Percentiles rank a stretch among this genome's conserved stretches.
Evolutionary conservation across 2,797 vertebrate genomes (phyloP).

Genomic region (Fistularia commersonii): DNA sequence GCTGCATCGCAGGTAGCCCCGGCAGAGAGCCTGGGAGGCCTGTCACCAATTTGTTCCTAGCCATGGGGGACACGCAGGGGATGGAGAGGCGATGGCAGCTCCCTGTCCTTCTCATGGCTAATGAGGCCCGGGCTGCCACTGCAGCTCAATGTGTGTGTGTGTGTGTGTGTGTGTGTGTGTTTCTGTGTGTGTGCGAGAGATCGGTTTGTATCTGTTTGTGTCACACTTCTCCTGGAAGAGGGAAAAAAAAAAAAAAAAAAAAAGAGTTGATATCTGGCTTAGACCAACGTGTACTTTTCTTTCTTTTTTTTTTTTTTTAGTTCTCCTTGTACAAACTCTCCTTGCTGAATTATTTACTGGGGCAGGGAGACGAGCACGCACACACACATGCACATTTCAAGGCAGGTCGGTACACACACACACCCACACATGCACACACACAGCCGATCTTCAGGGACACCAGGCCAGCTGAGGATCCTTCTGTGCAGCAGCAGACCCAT

Average conservation of each 20-base stretch:
- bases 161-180: slow-evolving; percentile 21
- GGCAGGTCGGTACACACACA: slow-evolving; percentile 1
- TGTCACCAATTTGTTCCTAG: slow-evolving; percentile 85
- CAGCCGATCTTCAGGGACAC: slow-evolving; percentile 34
- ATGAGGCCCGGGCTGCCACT: slow-evolving; percentile 70
- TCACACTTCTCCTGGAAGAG: slow-evolving; percentile 46
- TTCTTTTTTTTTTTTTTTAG: slow-evolving; percentile 21
- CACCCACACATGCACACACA: slow-evolving; percentile 7
- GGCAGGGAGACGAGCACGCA: slow-evolving; percentile 28
- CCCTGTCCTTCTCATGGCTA: slow-evolving; percentile 75
- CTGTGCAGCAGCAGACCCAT: slow-evolving; percentile 37
- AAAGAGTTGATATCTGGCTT: slow-evolving; percentile 50
- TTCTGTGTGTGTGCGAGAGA: slow-evolving; percentile 1
- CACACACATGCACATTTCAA: too few relatives aligned
- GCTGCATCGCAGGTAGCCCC: slow-evolving; percentile 55
- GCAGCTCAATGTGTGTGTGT: slow-evolving; percentile 16
- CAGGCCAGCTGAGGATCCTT: slow-evolving; percentile 28
- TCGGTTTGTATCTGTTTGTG: slow-evolving; percentile 48
- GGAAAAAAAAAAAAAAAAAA: too few relatives aligned
- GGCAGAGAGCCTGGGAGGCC: slow-evolving; percentile 66
- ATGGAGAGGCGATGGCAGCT: slow-evolving; percentile 75
- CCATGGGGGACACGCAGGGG: slow-evolving; percentile 82
- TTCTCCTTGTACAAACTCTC: slow-evolving; percentile 42
- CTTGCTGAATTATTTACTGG: slow-evolving; percentile 65
- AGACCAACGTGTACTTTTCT: slow-evolving; percentile 34